phyloP scores from a whole-genome alignment of 1,140 invertebrate species.

The Tetragnatha versicolor region DNA sequence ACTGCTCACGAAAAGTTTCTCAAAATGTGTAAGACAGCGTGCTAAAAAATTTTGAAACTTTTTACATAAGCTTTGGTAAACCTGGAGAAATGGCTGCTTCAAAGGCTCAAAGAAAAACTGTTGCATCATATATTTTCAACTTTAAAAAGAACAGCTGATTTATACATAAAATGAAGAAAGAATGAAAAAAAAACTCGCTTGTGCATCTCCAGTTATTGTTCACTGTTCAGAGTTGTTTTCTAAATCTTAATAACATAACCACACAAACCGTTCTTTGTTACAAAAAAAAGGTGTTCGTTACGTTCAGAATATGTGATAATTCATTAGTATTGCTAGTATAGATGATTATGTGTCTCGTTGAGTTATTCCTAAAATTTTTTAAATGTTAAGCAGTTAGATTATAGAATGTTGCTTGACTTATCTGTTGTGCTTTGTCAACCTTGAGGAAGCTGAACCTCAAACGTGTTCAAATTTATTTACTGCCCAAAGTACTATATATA shows the following conservation, averaged over 20 bases:
- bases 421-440: conserved; percentile 51
- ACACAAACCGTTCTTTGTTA: conserved; percentile 43
- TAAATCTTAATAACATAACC: background rate
- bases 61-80: background rate
- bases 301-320: conserved; percentile 48
- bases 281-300: conserved; percentile 34
- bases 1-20: too few species aligned
- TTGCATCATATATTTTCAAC: conserved; percentile 12
- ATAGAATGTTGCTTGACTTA: conserved; percentile 51
- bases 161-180: background rate
- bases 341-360: conserved; percentile 51
- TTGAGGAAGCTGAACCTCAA: conserved; percentile 4
- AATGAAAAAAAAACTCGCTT: too few species aligned
- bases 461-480: conserved; percentile 13
- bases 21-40: too few species aligned
- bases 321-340: conserved; percentile 49
- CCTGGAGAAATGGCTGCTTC: background rate
- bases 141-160: conserved; percentile 3
- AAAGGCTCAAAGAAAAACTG: background rate
- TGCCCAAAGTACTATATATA: background rate
- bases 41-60: too few species aligned
- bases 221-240: conserved; percentile 46
- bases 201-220: conserved; percentile 44
- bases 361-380: conserved; percentile 53
- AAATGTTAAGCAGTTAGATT: conserved; percentile 53